These are phyloP conservation scores for Acanthurus leucopareius DNA, from an alignment of 2,797 vertebrate genomes.

Conservation along the genomic window DNA sequence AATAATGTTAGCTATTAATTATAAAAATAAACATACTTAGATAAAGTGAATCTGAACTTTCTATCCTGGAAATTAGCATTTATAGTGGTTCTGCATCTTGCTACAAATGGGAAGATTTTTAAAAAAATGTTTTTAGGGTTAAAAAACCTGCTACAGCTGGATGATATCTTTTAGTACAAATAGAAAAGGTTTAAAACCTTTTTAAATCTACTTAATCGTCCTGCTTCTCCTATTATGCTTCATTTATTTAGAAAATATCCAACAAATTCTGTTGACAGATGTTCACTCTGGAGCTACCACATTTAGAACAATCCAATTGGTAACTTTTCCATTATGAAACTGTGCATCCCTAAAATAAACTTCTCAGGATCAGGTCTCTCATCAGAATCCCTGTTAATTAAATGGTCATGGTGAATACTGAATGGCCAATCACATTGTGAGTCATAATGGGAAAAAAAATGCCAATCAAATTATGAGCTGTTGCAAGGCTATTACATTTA, in stretches of 20 bases:
- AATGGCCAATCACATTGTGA: slow-evolving; percentile 1
- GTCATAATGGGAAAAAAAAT: not conserved
- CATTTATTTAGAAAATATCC: not conserved
- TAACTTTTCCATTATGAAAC: not conserved
- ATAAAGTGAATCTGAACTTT: not conserved
- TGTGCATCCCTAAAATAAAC: not conserved
- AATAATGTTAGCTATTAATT: not conserved
- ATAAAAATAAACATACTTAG: not conserved
- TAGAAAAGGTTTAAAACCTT: not conserved
- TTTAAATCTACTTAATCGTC: not conserved
- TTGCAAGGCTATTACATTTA: not conserved
- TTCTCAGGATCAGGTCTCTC: not conserved
- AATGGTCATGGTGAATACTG: not conserved
- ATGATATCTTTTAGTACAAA: not conserved
- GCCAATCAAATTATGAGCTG: not conserved
- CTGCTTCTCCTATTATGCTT: not conserved
- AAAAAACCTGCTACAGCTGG: not conserved
- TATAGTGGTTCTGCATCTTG: not conserved
- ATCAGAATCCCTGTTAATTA: not conserved
- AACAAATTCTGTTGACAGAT: not conserved
- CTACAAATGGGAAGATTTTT: too few species aligned
- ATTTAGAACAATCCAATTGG: not conserved
- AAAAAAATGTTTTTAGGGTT: too few species aligned
- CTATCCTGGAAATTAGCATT: not conserved
- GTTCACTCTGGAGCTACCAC: not conserved